Base-by-base conservation (phyloP, 1,140 invertebrate genomes). In the Pantala flavescens region DNA sequence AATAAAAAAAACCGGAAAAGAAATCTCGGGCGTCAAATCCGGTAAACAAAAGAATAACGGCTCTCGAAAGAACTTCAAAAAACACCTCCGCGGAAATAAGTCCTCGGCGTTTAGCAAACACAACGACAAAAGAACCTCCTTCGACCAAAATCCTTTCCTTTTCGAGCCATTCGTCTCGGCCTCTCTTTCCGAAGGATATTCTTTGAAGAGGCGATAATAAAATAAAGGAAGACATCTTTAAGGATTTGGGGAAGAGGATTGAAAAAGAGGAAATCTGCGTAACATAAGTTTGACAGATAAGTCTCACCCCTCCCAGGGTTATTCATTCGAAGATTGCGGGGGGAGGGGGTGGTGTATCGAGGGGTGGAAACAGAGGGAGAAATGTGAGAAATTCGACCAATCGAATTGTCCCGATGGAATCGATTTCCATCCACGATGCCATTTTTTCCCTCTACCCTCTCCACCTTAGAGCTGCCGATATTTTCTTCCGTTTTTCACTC, bases 331-430 rank as follows among this genome's bases (percentile, higher is more conserved):
- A 63, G 49, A 63, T 63, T 63, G 49, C 16, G n/a, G n/a, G 5
- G 49, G 49, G 49, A 63, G 49, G 12, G 49, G 49, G 49, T 11
- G 49, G 49, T 21, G 49, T 19, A 63, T 16, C n/a, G 49, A 36
- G 28, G 28, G 28, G 28, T 36, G 28, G 28, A 36, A 5, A 36
- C 28, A 36, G 49, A 63, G 49, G 49, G 49, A 63, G 49, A 63
- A 63, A 63, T 63, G 49, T 63, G 49, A 63, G 49, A 63, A 63
- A 63, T 63, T 63, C 49, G 49, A 63, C 49, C 49, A 63, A 63
- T 63, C 49, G 49, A 63, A 63, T 63, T 63, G 49, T 63, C 49
- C 49, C 49, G 12, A 63, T 63, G 49, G 49, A 63, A 63, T 63
- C 49, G 49, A 63, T 63, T 63, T 63, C 49, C 49, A 63, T 16